These are phyloP conservation scores for Brachyptera putata DNA, from an alignment of 2,888 invertebrate species.

Conservation along the genomic window DNA sequence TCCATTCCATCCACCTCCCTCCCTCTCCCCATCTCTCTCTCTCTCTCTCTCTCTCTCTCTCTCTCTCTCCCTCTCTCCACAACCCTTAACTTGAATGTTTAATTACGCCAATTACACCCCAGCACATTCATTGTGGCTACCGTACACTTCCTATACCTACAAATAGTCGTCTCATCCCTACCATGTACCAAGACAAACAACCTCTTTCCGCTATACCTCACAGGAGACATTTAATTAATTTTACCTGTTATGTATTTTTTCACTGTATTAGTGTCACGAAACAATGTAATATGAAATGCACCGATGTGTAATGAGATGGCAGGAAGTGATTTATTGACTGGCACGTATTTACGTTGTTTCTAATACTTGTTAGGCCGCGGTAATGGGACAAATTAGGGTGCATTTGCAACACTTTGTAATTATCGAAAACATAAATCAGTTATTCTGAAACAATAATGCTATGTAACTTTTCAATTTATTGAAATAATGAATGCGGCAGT, in stretches of 20 bases:
- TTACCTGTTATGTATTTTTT: background rate
- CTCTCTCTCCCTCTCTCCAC: background rate
- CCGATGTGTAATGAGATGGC: too few relatives aligned
- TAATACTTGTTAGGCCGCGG: too few relatives aligned
- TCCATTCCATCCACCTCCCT: background rate
- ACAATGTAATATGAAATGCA: too few relatives aligned
- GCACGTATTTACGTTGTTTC: too few relatives aligned
- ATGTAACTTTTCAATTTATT: too few relatives aligned
- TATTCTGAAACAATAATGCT: too few relatives aligned
- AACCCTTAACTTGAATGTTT: conserved; percentile 17
- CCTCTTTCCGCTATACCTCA: background rate
- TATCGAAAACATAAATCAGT: too few relatives aligned
- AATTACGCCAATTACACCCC: conserved; percentile 21
- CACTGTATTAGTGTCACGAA: too few relatives aligned
- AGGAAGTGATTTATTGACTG: too few relatives aligned
- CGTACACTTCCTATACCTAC: conserved; percentile 6
- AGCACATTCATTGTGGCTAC: conserved; percentile 20
- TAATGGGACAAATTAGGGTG: too few relatives aligned
- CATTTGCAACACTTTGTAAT: too few relatives aligned
- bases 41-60: background rate
- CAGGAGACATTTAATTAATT: conserved; percentile 3
- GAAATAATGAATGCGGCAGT: too few relatives aligned
- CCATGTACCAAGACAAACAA: background rate
- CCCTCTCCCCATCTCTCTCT: background rate
- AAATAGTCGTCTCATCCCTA: background rate